phyloP scores from a whole-genome alignment of 2,113 vertebrate species.

The Crotalus helleri region DNA sequence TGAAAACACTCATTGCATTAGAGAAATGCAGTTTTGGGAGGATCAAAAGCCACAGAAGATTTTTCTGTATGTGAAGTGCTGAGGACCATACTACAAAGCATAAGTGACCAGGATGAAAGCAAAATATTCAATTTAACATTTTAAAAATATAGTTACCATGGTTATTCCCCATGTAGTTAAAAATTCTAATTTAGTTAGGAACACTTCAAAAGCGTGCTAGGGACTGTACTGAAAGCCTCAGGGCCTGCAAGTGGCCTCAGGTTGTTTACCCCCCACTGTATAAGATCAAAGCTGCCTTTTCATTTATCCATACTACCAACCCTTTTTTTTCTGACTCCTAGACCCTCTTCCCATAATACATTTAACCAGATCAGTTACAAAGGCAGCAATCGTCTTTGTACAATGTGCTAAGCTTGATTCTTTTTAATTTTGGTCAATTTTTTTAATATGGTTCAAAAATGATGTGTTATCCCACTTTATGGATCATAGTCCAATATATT shows the following conservation, averaged over 20 bases:
- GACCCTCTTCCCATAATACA: not conserved
- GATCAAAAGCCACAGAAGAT: not conserved
- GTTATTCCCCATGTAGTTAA: not conserved
- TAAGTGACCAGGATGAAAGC: not conserved
- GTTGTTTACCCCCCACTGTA: not conserved
- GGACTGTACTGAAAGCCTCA: not conserved
- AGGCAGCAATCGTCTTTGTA: not conserved
- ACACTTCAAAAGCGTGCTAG: not conserved
- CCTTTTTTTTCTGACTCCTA: not conserved
- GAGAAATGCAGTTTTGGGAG: not conserved
- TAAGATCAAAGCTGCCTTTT: not conserved
- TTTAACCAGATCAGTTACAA: not conserved
- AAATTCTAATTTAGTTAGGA: not conserved
- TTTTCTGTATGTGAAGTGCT: not conserved
- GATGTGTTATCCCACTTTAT: not conserved
- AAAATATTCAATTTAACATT: not conserved
- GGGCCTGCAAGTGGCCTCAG: not conserved
- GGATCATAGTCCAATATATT: not conserved
- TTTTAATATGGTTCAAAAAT: not conserved
- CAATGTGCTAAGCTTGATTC: not conserved
- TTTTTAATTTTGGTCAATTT: not conserved
- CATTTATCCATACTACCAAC: not conserved
- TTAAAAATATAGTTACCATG: not conserved
- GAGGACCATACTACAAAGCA: not conserved
- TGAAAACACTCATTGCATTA: not conserved